A percentile compares a stretch with the other conserved stretches of the same genome.
These are phyloP conservation scores for Drosophila murphyi DNA, from an alignment of 1,140 invertebrate genomes.

Conservation along the genomic window DNA sequence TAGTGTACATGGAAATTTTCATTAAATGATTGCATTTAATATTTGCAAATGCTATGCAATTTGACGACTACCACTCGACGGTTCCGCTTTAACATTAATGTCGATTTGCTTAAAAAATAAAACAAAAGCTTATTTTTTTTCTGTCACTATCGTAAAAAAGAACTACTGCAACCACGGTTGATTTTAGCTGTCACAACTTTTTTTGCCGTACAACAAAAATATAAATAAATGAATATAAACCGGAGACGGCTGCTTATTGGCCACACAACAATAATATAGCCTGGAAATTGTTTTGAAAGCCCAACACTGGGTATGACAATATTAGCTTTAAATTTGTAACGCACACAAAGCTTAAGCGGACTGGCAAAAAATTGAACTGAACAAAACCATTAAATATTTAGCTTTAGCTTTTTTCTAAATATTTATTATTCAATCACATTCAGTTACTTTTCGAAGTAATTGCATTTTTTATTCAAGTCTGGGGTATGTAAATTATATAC, in stretches of 20 bases:
- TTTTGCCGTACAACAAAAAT: constrained; percentile 12
- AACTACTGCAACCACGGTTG: constrained; percentile 37
- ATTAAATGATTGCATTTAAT: constrained; percentile 8
- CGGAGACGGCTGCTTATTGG: not conserved
- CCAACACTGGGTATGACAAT: not conserved
- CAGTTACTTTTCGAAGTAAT: too few relatives aligned
- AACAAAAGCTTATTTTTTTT: constrained; percentile 26
- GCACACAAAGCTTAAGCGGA: not conserved
- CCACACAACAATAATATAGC: constrained; percentile 16
- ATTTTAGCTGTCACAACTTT: constrained; percentile 47
- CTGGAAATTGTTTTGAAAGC: constrained; percentile 8
- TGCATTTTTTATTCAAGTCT: too few relatives aligned
- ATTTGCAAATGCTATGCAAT: constrained; percentile 9
- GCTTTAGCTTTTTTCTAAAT: not conserved
- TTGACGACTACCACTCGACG: constrained; percentile 6
- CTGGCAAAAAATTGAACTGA: too few relatives aligned
- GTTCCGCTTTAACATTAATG: constrained; percentile 26
- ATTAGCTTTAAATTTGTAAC: not conserved
- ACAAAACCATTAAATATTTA: not conserved
- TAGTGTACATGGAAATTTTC: not conserved
- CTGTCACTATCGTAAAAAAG: constrained; percentile 29
- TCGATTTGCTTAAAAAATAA: constrained; percentile 14
- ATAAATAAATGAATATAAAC: constrained; percentile 36
- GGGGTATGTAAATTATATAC: not conserved
- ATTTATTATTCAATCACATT: not conserved